phyloP scores from a whole-genome alignment of 2,113 vertebrate species.

The Oreotrochilus melanogaster region DNA sequence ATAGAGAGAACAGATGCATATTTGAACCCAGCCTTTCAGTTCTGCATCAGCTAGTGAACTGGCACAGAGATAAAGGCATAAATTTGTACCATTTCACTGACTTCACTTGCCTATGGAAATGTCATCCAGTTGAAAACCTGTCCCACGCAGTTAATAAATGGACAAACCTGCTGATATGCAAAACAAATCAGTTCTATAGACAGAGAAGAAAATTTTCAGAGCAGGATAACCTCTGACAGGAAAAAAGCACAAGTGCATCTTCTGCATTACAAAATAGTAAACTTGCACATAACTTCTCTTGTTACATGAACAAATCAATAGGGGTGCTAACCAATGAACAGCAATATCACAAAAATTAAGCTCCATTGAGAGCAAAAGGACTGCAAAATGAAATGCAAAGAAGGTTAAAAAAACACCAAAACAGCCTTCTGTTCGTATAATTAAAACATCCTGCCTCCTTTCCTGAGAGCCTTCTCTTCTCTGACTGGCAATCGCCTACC shows the following conservation, averaged over 20 bases:
- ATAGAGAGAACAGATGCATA: background rate
- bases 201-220: background rate
- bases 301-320: background rate
- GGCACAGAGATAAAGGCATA: background rate
- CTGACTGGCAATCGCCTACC: background rate
- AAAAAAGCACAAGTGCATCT: background rate
- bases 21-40: background rate
- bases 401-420: too few relatives aligned
- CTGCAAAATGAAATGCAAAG: background rate
- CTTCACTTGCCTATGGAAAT: background rate
- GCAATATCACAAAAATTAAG: background rate
- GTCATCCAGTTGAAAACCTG: background rate
- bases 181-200: background rate
- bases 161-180: background rate
- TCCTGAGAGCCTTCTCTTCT: background rate
- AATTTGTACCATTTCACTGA: background rate
- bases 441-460: background rate
- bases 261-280: background rate
- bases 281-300: background rate
- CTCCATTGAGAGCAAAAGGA: background rate
- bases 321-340: background rate
- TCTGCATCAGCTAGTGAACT: background rate
- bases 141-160: background rate
- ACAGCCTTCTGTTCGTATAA: background rate
- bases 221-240: background rate